Conservation (phyloP, 2,797 vertebrate species). For the Oryzias sinensis region DNA sequence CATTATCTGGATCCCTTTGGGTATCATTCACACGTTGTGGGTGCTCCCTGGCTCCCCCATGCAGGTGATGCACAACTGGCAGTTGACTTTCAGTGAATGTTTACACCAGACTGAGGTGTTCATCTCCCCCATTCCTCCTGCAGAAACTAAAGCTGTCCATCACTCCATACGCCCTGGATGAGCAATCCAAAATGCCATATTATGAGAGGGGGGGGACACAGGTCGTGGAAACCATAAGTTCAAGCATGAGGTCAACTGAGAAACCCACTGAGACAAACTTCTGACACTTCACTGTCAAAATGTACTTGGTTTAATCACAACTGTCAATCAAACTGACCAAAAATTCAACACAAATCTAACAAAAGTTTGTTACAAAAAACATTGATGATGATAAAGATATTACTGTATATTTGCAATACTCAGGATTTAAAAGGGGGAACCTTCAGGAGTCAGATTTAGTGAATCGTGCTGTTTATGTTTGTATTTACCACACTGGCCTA, state of each 20-base stretch:
- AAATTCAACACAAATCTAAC: slow-evolving; percentile 12
- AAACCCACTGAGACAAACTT: slow-evolving; percentile 57
- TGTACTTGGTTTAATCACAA: slow-evolving; percentile 16
- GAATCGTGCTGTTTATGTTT: slow-evolving; percentile 4
- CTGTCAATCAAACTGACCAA: slow-evolving; percentile 5
- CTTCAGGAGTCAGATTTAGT: slow-evolving; percentile 17
- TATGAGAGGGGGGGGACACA: slow-evolving; percentile 53
- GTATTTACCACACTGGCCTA: neutral
- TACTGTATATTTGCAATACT: slow-evolving; percentile 37
- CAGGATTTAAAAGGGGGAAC: slow-evolving; percentile 11
- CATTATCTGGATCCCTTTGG: slow-evolving; percentile 81
- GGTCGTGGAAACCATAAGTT: slow-evolving; percentile 38
- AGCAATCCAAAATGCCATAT: slow-evolving; percentile 41
- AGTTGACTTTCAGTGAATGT: neutral
- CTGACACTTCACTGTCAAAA: slow-evolving; percentile 36
- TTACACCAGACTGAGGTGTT: neutral
- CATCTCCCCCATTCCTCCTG: slow-evolving; percentile 8
- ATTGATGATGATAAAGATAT: slow-evolving; percentile 16
- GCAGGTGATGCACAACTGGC: slow-evolving; percentile 56
- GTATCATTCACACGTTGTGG: slow-evolving; percentile 76
- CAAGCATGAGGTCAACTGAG: slow-evolving; percentile 18
- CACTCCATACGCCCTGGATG: slow-evolving; percentile 62
- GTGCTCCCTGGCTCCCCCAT: slow-evolving; percentile 73
- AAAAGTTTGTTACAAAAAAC: slow-evolving; percentile 5
- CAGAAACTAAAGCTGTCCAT: slow-evolving; percentile 76